These are phyloP conservation scores for Drosophila macrospina DNA, from an alignment of 2,888 invertebrate species.

Conservation along the genomic window DNA sequence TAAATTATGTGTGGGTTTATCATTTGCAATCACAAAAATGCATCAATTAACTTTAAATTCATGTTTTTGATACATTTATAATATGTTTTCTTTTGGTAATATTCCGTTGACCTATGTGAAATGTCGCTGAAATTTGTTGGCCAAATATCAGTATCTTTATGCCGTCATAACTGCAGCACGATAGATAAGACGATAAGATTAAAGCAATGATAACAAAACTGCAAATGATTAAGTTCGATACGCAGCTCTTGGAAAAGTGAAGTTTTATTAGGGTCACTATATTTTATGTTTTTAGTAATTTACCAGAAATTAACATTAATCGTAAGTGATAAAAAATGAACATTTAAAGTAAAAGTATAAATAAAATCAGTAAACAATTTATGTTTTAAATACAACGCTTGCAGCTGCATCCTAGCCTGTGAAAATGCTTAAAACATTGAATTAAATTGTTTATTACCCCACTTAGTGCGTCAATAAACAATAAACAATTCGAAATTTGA, in stretches of 20 bases:
- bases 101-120: conserved; percentile 11
- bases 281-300: too few species aligned
- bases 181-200: conserved; percentile 65
- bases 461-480: too few species aligned
- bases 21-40: conserved; percentile 8
- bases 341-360: neutral
- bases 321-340: neutral
- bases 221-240: conserved; percentile 20
- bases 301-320: neutral
- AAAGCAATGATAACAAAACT: conserved; percentile 55
- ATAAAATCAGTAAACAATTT: neutral
- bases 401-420: too few species aligned
- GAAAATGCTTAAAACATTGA: too few species aligned
- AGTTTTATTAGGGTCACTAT: too few species aligned
- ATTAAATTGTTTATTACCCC: too few species aligned
- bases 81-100: neutral
- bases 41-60: conserved; percentile 9
- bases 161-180: conserved; percentile 33
- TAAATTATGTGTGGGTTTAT: conserved; percentile 8
- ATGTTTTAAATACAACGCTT: too few species aligned
- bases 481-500: too few species aligned
- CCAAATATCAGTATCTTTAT: conserved; percentile 30
- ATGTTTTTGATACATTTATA: neutral
- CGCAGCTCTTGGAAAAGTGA: neutral
- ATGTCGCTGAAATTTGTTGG: neutral